phyloP scores from a whole-genome alignment of 2,113 vertebrate species.

The Mastomys natalensis region DNA sequence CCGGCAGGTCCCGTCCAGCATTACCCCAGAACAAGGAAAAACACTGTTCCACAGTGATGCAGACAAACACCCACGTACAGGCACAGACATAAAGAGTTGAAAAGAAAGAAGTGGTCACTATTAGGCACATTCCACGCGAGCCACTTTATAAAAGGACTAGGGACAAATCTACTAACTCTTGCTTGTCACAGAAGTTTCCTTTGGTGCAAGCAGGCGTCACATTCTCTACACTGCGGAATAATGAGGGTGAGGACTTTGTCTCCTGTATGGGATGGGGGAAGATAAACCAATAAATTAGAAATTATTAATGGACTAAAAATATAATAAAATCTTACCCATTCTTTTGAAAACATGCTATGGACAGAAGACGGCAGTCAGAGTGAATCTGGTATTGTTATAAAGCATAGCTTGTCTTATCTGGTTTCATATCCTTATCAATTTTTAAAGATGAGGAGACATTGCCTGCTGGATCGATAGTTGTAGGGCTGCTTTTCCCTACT shows the following conservation, averaged over 20 bases:
- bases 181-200: slow-evolving; percentile 87
- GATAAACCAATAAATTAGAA: neutral
- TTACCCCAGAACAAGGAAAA: slow-evolving; percentile 62
- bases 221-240: slow-evolving; percentile 88
- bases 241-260: slow-evolving; percentile 89
- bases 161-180: slow-evolving; percentile 84
- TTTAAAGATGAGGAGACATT: neutral
- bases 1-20: slow-evolving; percentile 81
- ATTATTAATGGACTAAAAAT: neutral
- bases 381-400: neutral
- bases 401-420: neutral
- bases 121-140: slow-evolving; percentile 73
- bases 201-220: slow-evolving; percentile 83
- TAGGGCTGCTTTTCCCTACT: neutral
- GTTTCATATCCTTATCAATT: neutral
- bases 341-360: neutral
- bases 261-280: slow-evolving; percentile 76
- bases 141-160: neutral
- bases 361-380: neutral
- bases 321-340: neutral
- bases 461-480: neutral
- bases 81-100: neutral
- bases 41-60: neutral
- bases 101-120: neutral
- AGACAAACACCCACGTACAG: too few species aligned